Conservation (phyloP, 2,888 invertebrate species). For the Oscheius sp. region DNA sequence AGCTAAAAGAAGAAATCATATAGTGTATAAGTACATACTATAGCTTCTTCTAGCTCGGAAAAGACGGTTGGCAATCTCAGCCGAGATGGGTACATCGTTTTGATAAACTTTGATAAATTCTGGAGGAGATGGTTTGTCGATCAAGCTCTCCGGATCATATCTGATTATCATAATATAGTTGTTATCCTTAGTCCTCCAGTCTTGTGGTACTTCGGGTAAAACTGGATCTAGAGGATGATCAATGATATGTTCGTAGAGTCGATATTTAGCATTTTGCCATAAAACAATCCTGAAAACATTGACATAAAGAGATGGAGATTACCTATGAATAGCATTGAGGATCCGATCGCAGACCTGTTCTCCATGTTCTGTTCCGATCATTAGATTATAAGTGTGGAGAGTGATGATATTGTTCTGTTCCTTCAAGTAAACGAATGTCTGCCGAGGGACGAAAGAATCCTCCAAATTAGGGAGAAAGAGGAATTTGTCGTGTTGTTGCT, state of each 20-base stretch:
- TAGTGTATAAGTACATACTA: not conserved
- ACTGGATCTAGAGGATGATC: slow-evolving; percentile 15
- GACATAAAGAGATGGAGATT: not conserved
- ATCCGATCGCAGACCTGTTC: too few species aligned
- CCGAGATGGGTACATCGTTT: not conserved
- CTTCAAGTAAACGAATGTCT: slow-evolving; percentile 51
- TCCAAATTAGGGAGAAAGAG: slow-evolving; percentile 22
- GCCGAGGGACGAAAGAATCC: slow-evolving; percentile 54
- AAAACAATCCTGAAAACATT: not conserved
- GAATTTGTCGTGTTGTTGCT: slow-evolving; percentile 7
- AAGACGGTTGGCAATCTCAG: slow-evolving; percentile 8
- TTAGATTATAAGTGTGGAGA: slow-evolving; percentile 50
- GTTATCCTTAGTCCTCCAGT: not conserved
- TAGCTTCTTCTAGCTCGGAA: slow-evolving; percentile 13
- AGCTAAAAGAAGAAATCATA: slow-evolving; percentile 7
- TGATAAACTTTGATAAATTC: too few species aligned
- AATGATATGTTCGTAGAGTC: slow-evolving; percentile 14
- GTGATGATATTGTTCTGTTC: slow-evolving; percentile 48
- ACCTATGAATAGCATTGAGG: too few species aligned
- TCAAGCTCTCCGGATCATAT: slow-evolving; percentile 41
- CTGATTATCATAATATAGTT: slow-evolving; percentile 44
- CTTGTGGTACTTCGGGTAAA: not conserved
- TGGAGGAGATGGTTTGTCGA: slow-evolving; percentile 43
- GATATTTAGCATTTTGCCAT: slow-evolving; percentile 14
- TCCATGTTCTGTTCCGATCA: not conserved